Evolutionary conservation across 1,140 invertebrate genomes (phyloP).

Genomic region (Arion vulgaris): DNA sequence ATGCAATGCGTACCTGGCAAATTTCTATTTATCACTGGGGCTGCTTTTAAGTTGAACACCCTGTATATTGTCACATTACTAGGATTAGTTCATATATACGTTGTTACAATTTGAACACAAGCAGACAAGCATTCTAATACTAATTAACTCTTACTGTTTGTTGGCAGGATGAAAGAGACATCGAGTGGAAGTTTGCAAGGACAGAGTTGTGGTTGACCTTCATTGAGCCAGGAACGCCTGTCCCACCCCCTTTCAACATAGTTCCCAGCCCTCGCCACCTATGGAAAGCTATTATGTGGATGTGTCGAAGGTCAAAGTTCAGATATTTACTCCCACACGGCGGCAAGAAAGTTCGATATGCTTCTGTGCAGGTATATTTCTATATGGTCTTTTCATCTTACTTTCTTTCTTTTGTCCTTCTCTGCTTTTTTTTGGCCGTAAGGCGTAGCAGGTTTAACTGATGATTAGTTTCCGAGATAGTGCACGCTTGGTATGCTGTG

Average conservation of each 20-base stretch:
- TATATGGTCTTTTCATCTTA: background rate
- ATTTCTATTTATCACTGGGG: no score
- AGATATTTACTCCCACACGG: conserved; percentile 44
- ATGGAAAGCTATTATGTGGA: conserved; percentile 38
- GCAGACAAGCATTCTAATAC: no score
- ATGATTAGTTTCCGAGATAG: no score
- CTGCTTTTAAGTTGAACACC: no score
- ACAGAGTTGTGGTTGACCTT: conserved; percentile 97
- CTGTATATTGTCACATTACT: no score
- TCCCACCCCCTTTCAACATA: conserved; percentile 94
- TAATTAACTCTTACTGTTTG: background rate
- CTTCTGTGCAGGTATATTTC: conserved; percentile 39
- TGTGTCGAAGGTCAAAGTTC: conserved; percentile 42
- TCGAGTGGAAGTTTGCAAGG: conserved; percentile 98
- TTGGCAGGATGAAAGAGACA: conserved; percentile 88
- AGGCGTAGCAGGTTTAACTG: no score
- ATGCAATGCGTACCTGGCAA: no score
- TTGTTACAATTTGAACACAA: no score
- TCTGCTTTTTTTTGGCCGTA: no score
- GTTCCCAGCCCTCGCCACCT: conserved; percentile 65
- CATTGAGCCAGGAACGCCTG: conserved; percentile 96
- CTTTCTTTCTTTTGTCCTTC: no score
- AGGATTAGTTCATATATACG: no score
- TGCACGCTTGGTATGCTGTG: no score
- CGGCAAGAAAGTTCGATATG: conserved; percentile 46